Evolutionary conservation across 2,797 vertebrate genomes (phyloP).

Genomic region (Notolabrus celidotus): DNA sequence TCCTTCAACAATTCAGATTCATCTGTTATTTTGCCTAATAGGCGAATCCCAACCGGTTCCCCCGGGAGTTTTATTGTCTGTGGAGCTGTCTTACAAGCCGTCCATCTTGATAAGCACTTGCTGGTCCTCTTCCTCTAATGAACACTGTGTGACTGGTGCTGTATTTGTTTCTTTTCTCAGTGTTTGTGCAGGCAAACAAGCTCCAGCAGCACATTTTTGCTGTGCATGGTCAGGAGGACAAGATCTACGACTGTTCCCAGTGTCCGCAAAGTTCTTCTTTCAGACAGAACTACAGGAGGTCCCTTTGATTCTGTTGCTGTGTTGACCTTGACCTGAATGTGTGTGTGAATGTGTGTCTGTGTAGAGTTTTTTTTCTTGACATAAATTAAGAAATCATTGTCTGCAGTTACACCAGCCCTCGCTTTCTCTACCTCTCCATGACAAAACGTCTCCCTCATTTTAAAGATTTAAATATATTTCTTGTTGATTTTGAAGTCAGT

Average conservation of each 20-base stretch:
- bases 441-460: neutral
- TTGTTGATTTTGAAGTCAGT: neutral
- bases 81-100: neutral
- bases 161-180: conserved; percentile 70
- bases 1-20: neutral
- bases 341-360: neutral
- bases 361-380: neutral
- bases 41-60: neutral
- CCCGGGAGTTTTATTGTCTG: neutral
- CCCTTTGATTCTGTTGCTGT: neutral
- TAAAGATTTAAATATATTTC: neutral
- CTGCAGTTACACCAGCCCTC: neutral
- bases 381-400: neutral
- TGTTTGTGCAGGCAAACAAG: conserved; percentile 98
- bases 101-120: neutral
- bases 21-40: neutral
- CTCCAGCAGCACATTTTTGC: conserved; percentile 99
- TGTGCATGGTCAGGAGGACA: conserved; percentile 97
- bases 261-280: conserved; percentile 99
- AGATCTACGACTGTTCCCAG: conserved; percentile 99
- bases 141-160: neutral
- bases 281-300: conserved; percentile 98
- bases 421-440: neutral
- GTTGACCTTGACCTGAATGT: neutral
- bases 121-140: neutral